Base-by-base conservation (phyloP, 2,113 vertebrate species). In the Butorides virescens region DNA sequence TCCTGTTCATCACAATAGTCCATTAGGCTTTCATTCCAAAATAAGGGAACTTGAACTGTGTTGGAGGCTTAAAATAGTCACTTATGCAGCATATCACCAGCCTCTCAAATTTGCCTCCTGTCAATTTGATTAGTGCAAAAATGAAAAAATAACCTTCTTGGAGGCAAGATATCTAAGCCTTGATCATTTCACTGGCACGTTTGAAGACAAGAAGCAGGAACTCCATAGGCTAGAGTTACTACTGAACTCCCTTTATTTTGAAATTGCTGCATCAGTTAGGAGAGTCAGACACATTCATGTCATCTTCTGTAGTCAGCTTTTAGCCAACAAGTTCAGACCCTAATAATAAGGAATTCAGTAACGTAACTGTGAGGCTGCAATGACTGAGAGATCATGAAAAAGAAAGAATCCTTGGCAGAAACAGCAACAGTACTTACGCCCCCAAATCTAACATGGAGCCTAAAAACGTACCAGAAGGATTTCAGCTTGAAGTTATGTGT, bases 61-160 rank as follows among this genome's bases (percentile, higher is more conserved):
- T 58, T 10, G 30, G 11, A 86, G n/a, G 27, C 73, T 91, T 62
- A 93, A 87, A 95, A 94, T 46, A 95, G 68, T 58, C 55, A 25
- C 80, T n/a, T n/a, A 22, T 55, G 23, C 63, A 65, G 56, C 26
- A 3, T 34, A 56, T 20, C 76, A 75, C 25, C 53, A 70, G 34
- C 36, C 55, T 81, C 92, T 87, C 84, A 73, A 36, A 71, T 74
- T 70, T 87, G 42, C 55, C 63, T 77, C 65, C 46, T 42, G 59
- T 26, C 73, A 86, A 70, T 50, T 29, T n/a, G 9, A 74, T 30
- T 30, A 82, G 66, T 2, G 36, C 17, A n/a, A 32, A 72, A 72
- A 50, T 13, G 32, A 47, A 78, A 92, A 90, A 61, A 86, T 8
- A 82, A 42, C 44, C 58, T 72, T 72, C 62, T 86, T 37, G 62